Conservation (phyloP, 2,113 vertebrate species). For the Zosterops hypoxanthus region DNA sequence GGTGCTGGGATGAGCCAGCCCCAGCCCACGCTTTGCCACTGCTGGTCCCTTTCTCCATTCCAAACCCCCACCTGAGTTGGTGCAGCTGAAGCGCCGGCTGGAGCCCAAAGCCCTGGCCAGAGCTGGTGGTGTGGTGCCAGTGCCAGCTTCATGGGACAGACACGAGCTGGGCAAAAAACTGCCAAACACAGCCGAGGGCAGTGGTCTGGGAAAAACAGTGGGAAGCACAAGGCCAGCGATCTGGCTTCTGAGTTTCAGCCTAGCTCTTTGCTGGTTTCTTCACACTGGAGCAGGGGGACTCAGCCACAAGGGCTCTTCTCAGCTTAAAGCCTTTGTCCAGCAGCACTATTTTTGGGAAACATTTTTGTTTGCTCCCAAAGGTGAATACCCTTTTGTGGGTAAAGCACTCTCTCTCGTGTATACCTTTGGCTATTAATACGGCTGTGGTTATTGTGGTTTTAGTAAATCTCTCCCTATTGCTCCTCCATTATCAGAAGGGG, state of each 20-base stretch:
- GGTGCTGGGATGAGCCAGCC: neutral
- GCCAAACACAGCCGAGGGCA: rapidly evolving
- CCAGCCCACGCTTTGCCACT: neutral
- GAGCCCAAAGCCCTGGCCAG: rapidly evolving
- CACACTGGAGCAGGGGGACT: neutral
- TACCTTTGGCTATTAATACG: neutral
- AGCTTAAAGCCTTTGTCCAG: neutral
- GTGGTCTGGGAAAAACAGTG: rapidly evolving
- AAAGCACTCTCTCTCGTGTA: rapidly evolving
- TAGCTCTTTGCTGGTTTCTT: neutral
- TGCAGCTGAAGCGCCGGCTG: rapidly evolving
- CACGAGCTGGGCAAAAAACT: rapidly evolving
- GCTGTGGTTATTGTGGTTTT: neutral
- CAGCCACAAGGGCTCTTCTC: neutral
- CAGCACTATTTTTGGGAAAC: neutral
- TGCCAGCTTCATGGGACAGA: rapidly evolving
- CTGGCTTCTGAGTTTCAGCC: too few relatives aligned
- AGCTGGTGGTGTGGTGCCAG: neutral
- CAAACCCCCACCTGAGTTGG: neutral
- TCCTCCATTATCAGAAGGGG: neutral
- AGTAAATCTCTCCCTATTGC: neutral
- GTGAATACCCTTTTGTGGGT: neutral
- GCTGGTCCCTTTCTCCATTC: neutral
- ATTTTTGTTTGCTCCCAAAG: neutral
- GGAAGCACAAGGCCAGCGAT: rapidly evolving